Base-by-base conservation (phyloP, 2,797 vertebrate genomes). In the Dipus sagitta region DNA sequence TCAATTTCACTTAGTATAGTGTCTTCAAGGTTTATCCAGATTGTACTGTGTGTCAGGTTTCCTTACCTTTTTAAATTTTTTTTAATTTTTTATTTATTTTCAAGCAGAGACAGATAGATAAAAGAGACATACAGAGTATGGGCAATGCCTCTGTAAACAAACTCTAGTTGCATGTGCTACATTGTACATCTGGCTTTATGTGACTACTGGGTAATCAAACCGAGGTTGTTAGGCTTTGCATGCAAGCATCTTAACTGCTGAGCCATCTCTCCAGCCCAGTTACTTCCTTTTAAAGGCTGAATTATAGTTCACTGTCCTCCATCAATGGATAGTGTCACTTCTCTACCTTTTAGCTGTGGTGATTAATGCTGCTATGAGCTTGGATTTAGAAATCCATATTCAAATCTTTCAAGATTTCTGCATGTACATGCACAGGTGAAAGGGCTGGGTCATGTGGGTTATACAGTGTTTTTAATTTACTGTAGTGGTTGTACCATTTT, bases 301-400 rank as follows among this genome's bases (percentile, higher is more conserved):
- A 0, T 58, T 4, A 9, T 2, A 2, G 3, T 17, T 62, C 52
- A 2, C 4, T 1, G 21, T 21, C 24, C 5, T 14, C 87, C 1
- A 4, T 13, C 42, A 12, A 10, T 0, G 10, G 54, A 26, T 1
- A 0, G 1, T 13, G 17, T 5, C 8, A 9, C 12, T 5, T 26
- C 54, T 18, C 54, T 2, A 0, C 6, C 28, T 21, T 38, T 54
- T 1, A 12, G 14, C n/a, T n/a, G 0, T 30, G 1, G 30, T 21
- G 28, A 32, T 9, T 17, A 10, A n/a, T 9, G 28, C 28, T 21
- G 6, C 34, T 24, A 0, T 20, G 32, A 72, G 5, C 67, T 10
- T 2, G 67, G 1, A 8, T 34, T 8, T 13, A 6, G 28, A n/a
- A 23, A 34, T 26, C 5, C 6, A 32, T 18, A n/a, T 34, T 6